Percentiles rank a stretch among this genome's conserved stretches.
phyloP scores from a whole-genome alignment of 1,140 invertebrate genomes.

The Gyrodactylus salaris region DNA sequence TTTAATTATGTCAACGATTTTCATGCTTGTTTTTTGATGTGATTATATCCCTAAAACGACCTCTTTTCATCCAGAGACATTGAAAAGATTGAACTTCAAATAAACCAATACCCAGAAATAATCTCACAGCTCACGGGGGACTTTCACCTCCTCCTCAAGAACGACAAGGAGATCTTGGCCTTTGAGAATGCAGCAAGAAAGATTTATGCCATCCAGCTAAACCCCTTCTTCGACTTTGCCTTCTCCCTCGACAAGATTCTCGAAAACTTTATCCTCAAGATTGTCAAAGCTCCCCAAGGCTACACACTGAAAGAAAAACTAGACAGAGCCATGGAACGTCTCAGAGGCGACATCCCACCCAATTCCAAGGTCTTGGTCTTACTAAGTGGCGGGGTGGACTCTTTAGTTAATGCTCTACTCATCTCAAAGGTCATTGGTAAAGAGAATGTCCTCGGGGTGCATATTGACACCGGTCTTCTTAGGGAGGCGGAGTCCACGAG shows the following conservation, averaged over 20 bases:
- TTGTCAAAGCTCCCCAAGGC: background rate
- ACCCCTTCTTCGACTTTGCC: background rate
- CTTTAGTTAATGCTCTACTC: constrained; percentile 76
- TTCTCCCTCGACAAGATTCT: background rate
- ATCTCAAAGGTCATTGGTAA: constrained; percentile 49
- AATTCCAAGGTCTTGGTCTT: constrained; percentile 29
- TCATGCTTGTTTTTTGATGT: too few species aligned
- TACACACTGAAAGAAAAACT: background rate
- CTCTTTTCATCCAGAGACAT: too few species aligned
- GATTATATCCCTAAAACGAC: too few species aligned
- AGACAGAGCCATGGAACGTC: background rate
- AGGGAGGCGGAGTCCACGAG: constrained; percentile 60
- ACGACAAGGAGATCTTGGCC: background rate
- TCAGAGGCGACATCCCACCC: background rate
- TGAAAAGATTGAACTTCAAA: too few species aligned
- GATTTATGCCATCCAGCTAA: background rate
- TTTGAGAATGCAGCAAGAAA: background rate
- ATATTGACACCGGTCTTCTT: constrained; percentile 98
- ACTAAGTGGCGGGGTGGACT: constrained; percentile 84
- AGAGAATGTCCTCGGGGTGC: constrained; percentile 67
- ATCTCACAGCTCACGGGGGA: too few species aligned
- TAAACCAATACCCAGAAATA: too few species aligned
- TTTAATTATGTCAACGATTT: too few species aligned
- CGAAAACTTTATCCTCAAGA: background rate
- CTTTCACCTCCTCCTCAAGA: too few species aligned